Base-by-base conservation (phyloP, 2,113 vertebrate species). In the Monarcha castaneiventris region DNA sequence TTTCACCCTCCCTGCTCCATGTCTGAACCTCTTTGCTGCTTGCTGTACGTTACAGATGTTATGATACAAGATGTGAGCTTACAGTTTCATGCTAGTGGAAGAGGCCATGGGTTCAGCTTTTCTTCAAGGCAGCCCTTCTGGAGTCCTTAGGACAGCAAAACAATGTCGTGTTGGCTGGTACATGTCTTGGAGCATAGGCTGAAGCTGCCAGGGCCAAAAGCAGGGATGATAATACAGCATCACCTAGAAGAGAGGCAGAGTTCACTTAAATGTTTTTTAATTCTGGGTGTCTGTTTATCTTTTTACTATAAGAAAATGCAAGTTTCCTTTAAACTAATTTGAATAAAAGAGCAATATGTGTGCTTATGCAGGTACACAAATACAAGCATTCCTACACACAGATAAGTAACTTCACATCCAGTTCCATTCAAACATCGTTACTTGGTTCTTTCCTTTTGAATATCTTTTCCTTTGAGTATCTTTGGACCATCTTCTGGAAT, bases 21-120 rank as follows among this genome's bases (percentile, higher is more conserved):
- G 61, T 71, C 84, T 95, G 93, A 89, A 87, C 82, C 76, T 92
- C 84, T 93, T 73, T 89, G 52, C 55, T 90, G 39, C 88, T 94
- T 72, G 74, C 83, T 89, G 73, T 66, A 49, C 30, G 82, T 64
- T 94, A 62, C 0, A 93, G 87, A 83, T 94, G 33, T 62, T 94
- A 76, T 1, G 37, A 87, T 91, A 94, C 33, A 76, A 74, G 52
- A 71, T 8, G 27, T 56, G 26, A 82, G 78, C 44, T 67, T 82
- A 49, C 9, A 33, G 68, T 83, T 90, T 91, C 58, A 10, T 48
- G 73, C 11, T 77, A 23, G 35, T 51, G 62, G 56, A 93, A 94
- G 67, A 84, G 80, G 48, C 43, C 18, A 1, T n/a, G 44, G 54
- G 48, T 55, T 83, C 66, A 78, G 23, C 43, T 75, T 39, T 76